Conservation (phyloP, 2,888 invertebrate species). For the Ditula angustiorana region DNA sequence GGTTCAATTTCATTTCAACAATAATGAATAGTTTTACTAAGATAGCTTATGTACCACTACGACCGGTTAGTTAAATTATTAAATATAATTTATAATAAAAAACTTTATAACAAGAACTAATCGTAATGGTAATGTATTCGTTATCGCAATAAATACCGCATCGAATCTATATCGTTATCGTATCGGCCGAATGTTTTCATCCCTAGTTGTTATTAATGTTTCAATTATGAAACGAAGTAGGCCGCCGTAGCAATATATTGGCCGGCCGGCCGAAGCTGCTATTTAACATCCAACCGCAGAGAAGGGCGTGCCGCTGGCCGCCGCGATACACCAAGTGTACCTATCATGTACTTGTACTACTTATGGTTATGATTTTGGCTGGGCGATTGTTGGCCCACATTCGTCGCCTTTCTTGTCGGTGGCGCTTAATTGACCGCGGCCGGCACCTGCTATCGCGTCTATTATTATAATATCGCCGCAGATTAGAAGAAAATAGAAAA, state of each 20-base stretch:
- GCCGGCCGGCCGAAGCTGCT: conserved; percentile 9
- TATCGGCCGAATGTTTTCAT: too few relatives aligned
- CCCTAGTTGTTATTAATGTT: too few relatives aligned
- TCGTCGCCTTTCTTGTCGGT: conserved; percentile 56
- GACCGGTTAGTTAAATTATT: too few relatives aligned
- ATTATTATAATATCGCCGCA: conserved; percentile 76
- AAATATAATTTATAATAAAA: too few relatives aligned
- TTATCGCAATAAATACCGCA: too few relatives aligned
- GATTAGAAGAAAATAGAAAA: conserved; percentile 81
- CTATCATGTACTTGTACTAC: conserved; percentile 37
- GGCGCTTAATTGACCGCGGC: conserved; percentile 72
- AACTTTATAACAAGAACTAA: too few relatives aligned
- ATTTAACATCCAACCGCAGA: conserved; percentile 34
- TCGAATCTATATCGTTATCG: too few relatives aligned
- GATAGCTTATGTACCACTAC: too few relatives aligned
- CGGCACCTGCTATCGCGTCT: conserved; percentile 61
- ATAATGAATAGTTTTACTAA: too few relatives aligned
- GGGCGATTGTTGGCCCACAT: conserved; percentile 60
- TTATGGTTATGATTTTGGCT: conserved; percentile 57
- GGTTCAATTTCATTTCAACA: too few relatives aligned
- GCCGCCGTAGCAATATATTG: conserved; percentile 2
- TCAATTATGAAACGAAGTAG: neutral
- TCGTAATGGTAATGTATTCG: too few relatives aligned
- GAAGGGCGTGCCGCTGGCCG: conserved; percentile 33
- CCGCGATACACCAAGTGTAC: conserved; percentile 22